These are phyloP conservation scores for Nanorana parkeri DNA, from an alignment of 2,113 vertebrate genomes.

Conservation along the genomic window DNA sequence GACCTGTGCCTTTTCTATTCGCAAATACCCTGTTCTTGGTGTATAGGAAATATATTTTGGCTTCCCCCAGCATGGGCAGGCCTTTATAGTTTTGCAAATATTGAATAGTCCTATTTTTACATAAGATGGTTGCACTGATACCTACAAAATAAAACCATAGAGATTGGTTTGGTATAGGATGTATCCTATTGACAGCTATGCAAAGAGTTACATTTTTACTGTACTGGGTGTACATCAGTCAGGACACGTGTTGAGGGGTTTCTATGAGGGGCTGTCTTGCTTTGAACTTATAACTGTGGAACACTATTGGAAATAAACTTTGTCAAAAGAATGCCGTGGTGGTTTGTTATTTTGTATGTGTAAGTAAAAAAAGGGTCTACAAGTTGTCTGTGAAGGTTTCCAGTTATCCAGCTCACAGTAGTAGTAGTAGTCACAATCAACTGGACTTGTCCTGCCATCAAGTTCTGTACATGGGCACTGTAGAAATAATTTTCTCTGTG, in stretches of 20 bases:
- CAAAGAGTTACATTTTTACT: background rate
- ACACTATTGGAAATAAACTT: conserved; percentile 54
- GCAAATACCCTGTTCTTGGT: background rate
- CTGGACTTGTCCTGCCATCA: too few species aligned
- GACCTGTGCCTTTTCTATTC: conserved; percentile 44
- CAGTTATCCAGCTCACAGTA: too few species aligned
- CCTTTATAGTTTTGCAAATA: conserved; percentile 11
- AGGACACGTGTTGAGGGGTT: background rate
- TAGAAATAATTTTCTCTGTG: too few species aligned
- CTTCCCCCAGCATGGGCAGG: background rate
- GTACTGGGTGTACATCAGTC: conserved; percentile 10
- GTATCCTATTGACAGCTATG: background rate
- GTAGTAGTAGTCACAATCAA: too few species aligned
- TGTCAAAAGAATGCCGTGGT: background rate
- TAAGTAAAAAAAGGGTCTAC: too few species aligned
- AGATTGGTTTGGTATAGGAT: conserved; percentile 9
- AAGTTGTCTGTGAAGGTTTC: too few species aligned
- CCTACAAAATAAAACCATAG: background rate
- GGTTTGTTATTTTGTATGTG: background rate
- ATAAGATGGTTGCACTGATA: conserved; percentile 44
- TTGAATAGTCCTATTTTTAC: conserved; percentile 6
- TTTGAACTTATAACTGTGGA: conserved; percentile 38
- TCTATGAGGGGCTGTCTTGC: conserved; percentile 10
- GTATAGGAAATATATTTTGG: conserved; percentile 24
- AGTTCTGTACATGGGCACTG: background rate